Conservation (phyloP, 2,888 invertebrate genomes). For the Anticlea derivata region DNA sequence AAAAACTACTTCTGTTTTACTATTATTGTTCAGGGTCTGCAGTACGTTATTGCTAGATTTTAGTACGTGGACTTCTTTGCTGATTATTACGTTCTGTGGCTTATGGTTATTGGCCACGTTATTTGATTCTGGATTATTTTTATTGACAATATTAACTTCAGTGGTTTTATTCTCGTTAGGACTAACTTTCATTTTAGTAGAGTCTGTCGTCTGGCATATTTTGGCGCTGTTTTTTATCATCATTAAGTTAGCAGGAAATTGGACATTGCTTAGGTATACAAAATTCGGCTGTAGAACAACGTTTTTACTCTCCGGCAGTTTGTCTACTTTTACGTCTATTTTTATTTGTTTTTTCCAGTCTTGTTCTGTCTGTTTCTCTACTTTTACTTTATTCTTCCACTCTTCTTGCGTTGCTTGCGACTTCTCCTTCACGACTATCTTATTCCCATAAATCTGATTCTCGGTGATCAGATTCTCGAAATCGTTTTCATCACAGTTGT, state of each 20-base stretch:
- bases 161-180: slow-evolving; percentile 58
- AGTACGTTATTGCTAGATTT: slow-evolving; percentile 63
- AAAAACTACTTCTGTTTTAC: slow-evolving; percentile 56
- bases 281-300: slow-evolving; percentile 73
- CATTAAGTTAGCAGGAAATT: slow-evolving; percentile 75
- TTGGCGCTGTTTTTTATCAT: slow-evolving; percentile 71
- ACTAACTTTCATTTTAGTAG: slow-evolving; percentile 48
- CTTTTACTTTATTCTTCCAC: slow-evolving; percentile 13
- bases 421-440: slow-evolving; percentile 83
- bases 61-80: slow-evolving; percentile 61
- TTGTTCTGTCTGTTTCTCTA: slow-evolving; percentile 39
- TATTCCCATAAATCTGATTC: slow-evolving; percentile 82
- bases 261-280: slow-evolving; percentile 74
- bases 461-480: slow-evolving; percentile 82
- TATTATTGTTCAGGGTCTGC: slow-evolving; percentile 58
- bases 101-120: slow-evolving; percentile 41
- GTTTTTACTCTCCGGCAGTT: slow-evolving; percentile 60
- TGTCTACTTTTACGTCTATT: slow-evolving; percentile 45
- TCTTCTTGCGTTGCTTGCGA: slow-evolving; percentile 70
- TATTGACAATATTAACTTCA: slow-evolving; percentile 22
- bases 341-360: slow-evolving; percentile 60
- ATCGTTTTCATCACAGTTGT: slow-evolving; percentile 79
- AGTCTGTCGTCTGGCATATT: slow-evolving; percentile 48
- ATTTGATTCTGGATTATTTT: slow-evolving; percentile 34
- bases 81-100: slow-evolving; percentile 39